Evolutionary conservation across 2,113 vertebrate species (phyloP).

Genomic region (Carlito syrichta): DNA sequence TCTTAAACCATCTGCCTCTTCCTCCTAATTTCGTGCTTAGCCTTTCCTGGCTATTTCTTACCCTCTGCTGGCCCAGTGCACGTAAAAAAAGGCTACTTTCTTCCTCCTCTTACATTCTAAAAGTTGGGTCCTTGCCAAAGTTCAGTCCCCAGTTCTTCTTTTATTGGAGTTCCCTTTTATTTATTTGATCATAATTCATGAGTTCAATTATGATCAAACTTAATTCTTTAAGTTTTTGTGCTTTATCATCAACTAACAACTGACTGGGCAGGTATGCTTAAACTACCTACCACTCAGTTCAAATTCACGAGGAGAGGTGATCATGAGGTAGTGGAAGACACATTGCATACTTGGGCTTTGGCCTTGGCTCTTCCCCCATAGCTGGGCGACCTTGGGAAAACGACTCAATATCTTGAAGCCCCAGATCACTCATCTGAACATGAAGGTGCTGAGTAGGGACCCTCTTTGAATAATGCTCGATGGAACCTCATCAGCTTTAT

Average conservation of each 20-base stretch:
- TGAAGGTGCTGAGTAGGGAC: not conserved
- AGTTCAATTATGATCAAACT: not conserved
- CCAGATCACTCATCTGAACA: not conserved
- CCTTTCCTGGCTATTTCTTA: not conserved
- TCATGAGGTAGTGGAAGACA: not conserved
- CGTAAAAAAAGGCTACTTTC: not conserved
- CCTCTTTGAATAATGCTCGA: not conserved
- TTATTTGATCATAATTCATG: too few species aligned
- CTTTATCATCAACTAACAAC: not conserved
- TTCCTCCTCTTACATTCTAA: not conserved
- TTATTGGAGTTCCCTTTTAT: not conserved
- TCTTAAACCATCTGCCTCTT: not conserved
- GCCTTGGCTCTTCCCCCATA: not conserved
- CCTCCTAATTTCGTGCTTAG: not conserved
- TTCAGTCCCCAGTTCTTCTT: not conserved
- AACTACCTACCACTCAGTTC: not conserved
- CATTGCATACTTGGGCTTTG: not conserved
- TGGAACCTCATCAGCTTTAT: not conserved
- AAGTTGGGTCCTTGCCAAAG: not conserved
- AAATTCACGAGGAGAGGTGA: not conserved
- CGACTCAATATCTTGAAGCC: not conserved
- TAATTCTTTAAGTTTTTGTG: not conserved
- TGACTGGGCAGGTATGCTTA: not conserved
- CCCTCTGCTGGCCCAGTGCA: not conserved
- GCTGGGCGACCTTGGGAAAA: not conserved